A percentile compares a stretch with the other conserved stretches of the same genome.
Conservation (phyloP, 2,888 invertebrate species). For the Dryomyza anilis region DNA sequence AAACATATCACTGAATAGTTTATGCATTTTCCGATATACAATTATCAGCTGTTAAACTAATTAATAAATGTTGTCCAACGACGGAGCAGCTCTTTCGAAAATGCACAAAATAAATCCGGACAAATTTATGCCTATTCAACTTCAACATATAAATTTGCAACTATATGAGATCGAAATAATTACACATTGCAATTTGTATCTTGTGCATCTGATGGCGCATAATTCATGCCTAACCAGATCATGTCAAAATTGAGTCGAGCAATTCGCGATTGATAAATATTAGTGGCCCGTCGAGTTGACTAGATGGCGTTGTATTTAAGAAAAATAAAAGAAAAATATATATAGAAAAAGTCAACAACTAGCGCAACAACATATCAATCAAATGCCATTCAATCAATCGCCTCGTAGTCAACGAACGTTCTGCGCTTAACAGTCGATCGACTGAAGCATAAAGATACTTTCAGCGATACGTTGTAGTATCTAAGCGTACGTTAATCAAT, state of each 20-base stretch:
- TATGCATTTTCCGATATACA: too few species aligned
- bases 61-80: neutral
- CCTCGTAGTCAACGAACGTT: neutral
- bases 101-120: neutral
- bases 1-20: too few species aligned
- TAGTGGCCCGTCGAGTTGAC: too few species aligned
- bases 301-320: neutral
- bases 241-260: conserved; percentile 2
- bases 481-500: conserved; percentile 19
- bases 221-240: conserved; percentile 34
- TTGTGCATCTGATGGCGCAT: conserved; percentile 27
- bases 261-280: conserved; percentile 7
- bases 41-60: too few species aligned
- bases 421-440: neutral
- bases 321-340: neutral
- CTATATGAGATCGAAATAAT: neutral
- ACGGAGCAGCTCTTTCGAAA: neutral
- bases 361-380: conserved; percentile 30
- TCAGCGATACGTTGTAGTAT: neutral
- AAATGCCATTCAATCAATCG: conserved; percentile 14
- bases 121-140: neutral
- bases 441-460: neutral
- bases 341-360: neutral
- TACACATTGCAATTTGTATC: neutral
- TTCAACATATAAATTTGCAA: neutral